Evolutionary conservation across 23 tunicate species (phyloP).

Genomic region (Phallusia fumigata): DNA sequence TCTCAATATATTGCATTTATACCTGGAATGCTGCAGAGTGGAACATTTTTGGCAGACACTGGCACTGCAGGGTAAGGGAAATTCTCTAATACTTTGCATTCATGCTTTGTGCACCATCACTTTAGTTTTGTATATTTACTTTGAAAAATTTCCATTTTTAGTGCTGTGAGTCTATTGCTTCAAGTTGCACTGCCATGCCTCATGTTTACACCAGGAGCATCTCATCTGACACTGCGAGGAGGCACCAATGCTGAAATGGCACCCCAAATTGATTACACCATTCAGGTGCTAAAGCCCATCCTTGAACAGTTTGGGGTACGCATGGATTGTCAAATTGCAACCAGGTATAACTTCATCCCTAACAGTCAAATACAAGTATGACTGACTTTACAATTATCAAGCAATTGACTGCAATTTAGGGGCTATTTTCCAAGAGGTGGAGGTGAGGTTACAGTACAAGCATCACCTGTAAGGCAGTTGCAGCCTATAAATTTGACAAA

Average conservation of each 20-base stretch:
- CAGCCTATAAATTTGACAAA: conserved; percentile 62
- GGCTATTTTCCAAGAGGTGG: conserved; percentile 93
- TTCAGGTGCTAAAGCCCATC: conserved; percentile 62
- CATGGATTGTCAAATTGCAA: conserved; percentile 64
- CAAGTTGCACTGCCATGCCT: conserved; percentile 86
- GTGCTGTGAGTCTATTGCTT: conserved; percentile 73
- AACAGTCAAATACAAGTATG: too few species aligned
- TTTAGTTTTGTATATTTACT: too few species aligned
- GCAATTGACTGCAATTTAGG: not conserved
- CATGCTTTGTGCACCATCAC: too few species aligned
- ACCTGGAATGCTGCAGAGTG: conserved; percentile 79
- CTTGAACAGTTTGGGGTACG: conserved; percentile 71
- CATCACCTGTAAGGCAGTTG: conserved; percentile 62
- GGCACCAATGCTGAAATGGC: conserved; percentile 93
- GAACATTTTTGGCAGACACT: conserved; percentile 72
- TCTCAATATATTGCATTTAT: conserved; percentile 70
- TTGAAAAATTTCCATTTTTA: not conserved
- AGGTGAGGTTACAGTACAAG: conserved; percentile 66
- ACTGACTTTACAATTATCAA: too few species aligned
- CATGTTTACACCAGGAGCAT: conserved; percentile 67
- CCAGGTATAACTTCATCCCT: conserved; percentile 21
- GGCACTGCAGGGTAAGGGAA: conserved; percentile 88
- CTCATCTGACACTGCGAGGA: conserved; percentile 72
- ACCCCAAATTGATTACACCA: conserved; percentile 82
- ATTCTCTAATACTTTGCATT: too few species aligned